Conservation (phyloP, 2,888 invertebrate species). For the Enoplolaimus lenunculus region DNA sequence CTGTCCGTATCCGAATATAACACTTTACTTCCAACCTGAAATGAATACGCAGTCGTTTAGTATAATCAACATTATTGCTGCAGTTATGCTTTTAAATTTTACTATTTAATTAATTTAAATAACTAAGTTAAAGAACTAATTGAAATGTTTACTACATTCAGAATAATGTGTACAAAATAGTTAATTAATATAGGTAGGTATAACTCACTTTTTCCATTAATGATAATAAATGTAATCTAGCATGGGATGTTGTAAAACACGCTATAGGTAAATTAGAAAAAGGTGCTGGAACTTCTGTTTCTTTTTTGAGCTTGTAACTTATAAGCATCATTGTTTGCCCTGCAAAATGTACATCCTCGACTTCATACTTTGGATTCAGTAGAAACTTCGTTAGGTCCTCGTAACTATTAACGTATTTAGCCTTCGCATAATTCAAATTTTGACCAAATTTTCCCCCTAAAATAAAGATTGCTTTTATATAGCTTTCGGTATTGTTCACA, state of each 20-base stretch:
- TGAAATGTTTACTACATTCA: no score
- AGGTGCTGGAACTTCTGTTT: not conserved
- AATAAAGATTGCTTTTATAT: not conserved
- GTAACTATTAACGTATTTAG: not conserved
- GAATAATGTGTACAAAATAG: no score
- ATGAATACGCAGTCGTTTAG: conserved; percentile 32
- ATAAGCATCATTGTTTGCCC: not conserved
- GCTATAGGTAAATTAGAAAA: conserved; percentile 36
- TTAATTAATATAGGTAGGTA: no score
- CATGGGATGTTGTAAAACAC: conserved; percentile 38
- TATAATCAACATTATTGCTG: no score
- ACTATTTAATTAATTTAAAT: no score
- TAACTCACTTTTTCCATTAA: no score
- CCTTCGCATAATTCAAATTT: not conserved
- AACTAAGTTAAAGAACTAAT: no score
- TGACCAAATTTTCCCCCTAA: conserved; percentile 14
- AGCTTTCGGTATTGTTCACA: no score
- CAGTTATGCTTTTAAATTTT: no score
- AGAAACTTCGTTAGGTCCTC: not conserved
- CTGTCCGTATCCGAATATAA: conserved; percentile 40
- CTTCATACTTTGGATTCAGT: not conserved
- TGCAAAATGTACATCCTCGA: not conserved
- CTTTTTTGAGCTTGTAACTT: not conserved
- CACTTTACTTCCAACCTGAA: conserved; percentile 32
- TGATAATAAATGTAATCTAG: conserved; percentile 38